phyloP scores from a whole-genome alignment of 2,113 vertebrate genomes.

The Ophthalmolycus amberensis region DNA sequence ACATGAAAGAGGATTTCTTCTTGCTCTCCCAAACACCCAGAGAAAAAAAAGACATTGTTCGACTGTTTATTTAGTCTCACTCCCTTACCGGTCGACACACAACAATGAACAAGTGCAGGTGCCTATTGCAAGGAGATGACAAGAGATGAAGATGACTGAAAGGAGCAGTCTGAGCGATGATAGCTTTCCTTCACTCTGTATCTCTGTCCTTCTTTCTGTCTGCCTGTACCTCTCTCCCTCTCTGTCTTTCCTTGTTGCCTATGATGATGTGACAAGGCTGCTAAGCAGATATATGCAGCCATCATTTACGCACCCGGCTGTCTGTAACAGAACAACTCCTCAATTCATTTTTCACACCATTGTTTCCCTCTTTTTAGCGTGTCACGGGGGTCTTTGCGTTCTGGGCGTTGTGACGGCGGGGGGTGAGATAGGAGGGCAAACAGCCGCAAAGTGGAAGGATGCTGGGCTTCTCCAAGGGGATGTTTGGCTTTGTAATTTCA shows the following conservation, averaged over 20 bases:
- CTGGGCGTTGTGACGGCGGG: constrained; percentile 64
- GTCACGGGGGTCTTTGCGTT: constrained; percentile 58
- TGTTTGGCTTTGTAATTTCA: constrained; percentile 98
- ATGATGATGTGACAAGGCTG: constrained; percentile 73
- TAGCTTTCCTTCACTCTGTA: constrained; percentile 46
- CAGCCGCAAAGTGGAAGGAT: constrained; percentile 72
- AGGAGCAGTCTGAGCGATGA: constrained; percentile 61
- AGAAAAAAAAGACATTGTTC: constrained; percentile 57
- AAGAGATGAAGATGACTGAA: constrained; percentile 76
- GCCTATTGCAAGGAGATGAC: constrained; percentile 73
- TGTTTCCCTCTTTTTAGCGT: constrained; percentile 78
- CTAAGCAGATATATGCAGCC: constrained; percentile 68
- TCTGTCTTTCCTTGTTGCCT: constrained; percentile 34
- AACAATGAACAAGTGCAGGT: constrained; percentile 73
- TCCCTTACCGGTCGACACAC: constrained; percentile 66
- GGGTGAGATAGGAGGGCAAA: constrained; percentile 85
- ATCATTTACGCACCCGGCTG: constrained; percentile 71
- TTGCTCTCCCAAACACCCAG: constrained; percentile 60
- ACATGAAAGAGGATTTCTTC: constrained; percentile 71
- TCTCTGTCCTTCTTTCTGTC: constrained; percentile 45
- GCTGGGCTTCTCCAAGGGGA: constrained; percentile 81
- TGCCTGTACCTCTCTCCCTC: constrained; percentile 36
- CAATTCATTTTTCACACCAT: constrained; percentile 86
- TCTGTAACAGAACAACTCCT: constrained; percentile 80
- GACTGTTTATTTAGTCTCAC: constrained; percentile 74